Percentiles rank a stretch among this genome's conserved stretches.
These are phyloP conservation scores for Leptinotarsa lineolata DNA, from an alignment of 1,140 invertebrate species.

Conservation along the genomic window DNA sequence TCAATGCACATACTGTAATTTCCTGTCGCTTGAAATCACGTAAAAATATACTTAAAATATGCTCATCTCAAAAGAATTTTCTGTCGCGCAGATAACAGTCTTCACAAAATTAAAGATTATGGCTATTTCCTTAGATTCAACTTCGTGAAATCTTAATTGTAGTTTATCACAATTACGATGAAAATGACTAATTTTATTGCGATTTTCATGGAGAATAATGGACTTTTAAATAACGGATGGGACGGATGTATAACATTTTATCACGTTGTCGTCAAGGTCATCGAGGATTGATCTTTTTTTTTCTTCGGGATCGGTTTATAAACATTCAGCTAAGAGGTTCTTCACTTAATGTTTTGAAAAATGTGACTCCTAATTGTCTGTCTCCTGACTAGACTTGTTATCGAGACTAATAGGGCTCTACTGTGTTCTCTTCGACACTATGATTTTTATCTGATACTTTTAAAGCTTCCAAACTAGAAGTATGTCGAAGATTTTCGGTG, in stretches of 20 bases:
- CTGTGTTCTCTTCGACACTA: neutral
- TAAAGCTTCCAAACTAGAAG: neutral
- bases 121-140: neutral
- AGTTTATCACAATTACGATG: neutral
- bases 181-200: constrained; percentile 5
- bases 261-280: neutral
- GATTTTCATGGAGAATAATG: neutral
- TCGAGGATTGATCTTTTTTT: neutral
- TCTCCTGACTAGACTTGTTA: neutral
- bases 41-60: neutral
- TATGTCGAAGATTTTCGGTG: too few species aligned
- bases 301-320: neutral
- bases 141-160: neutral
- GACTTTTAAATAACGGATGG: neutral
- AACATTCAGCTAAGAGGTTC: neutral
- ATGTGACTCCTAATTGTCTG: neutral
- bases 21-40: too few species aligned
- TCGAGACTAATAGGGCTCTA: neutral
- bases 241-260: neutral
- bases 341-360: constrained; percentile 4
- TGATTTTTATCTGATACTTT: constrained; percentile 7
- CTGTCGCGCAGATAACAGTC: neutral
- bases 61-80: neutral
- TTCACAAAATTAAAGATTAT: neutral
- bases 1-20: too few species aligned